phyloP scores from a whole-genome alignment of 2,888 invertebrate genomes.

The Lasioglossum vierecki region DNA sequence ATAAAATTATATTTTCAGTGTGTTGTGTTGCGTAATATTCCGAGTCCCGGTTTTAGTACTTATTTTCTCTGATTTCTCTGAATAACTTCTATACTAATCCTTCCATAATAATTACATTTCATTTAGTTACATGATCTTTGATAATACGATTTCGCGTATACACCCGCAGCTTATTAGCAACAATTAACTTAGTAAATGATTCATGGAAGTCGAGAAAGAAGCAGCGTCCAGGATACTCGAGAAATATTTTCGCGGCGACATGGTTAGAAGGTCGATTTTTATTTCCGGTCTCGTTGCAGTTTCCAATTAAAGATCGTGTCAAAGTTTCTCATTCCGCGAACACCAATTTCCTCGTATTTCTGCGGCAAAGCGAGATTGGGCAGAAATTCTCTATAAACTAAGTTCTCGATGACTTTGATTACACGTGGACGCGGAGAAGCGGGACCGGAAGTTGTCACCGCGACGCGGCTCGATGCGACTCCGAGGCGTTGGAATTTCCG shows the following conservation, averaged over 20 bases:
- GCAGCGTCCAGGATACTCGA: neutral
- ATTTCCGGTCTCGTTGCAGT: constrained; percentile 58
- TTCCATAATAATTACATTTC: neutral
- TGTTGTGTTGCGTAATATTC: neutral
- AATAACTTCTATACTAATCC: neutral
- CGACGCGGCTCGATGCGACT: neutral
- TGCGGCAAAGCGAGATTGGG: constrained; percentile 44
- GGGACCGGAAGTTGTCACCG: constrained; percentile 13
- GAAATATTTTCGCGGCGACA: constrained; percentile 13
- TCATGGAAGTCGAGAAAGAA: neutral
- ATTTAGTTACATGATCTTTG: neutral
- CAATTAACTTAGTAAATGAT: too few relatives aligned
- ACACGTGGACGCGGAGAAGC: constrained; percentile 53
- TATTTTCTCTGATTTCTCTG: neutral
- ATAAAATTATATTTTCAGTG: neutral
- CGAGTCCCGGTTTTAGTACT: too few relatives aligned
- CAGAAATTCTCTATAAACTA: constrained; percentile 77
- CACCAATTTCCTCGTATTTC: constrained; percentile 66
- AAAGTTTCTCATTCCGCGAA: constrained; percentile 61
- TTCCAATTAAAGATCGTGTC: constrained; percentile 67
- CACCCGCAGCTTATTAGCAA: neutral
- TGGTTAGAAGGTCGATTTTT: constrained; percentile 50
- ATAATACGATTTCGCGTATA: neutral
- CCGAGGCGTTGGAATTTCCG: neutral
- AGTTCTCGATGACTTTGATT: constrained; percentile 79